Conservation (phyloP, 1,140 invertebrate genomes). For the Hypsibius dujardini region DNA sequence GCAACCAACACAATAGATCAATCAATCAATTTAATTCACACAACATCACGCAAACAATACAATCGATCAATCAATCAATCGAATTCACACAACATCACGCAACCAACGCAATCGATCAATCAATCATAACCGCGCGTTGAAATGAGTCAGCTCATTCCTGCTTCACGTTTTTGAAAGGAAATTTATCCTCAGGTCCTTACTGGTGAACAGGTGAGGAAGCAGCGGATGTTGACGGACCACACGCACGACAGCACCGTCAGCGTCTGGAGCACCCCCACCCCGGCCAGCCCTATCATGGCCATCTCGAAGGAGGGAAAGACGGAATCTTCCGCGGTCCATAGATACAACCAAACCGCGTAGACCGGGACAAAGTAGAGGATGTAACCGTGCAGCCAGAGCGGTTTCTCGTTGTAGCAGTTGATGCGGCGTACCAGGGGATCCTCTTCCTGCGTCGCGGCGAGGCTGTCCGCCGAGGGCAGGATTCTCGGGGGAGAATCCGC, state of each 20-base stretch:
- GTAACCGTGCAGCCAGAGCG: conserved; percentile 62
- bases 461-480: too few species aligned
- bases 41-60: conserved; percentile 30
- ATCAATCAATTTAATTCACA: conserved; percentile 22
- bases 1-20: conserved; percentile 30
- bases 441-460: neutral
- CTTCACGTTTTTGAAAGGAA: too few species aligned
- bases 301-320: conserved; percentile 60
- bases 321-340: conserved; percentile 68
- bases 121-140: too few species aligned
- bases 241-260: conserved; percentile 78
- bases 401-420: conserved; percentile 34
- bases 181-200: too few species aligned
- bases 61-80: conserved; percentile 12
- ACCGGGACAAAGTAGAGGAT: conserved; percentile 63
- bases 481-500: too few species aligned
- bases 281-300: conserved; percentile 67
- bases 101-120: conserved; percentile 29
- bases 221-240: conserved; percentile 87
- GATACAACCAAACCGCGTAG: conserved; percentile 59
- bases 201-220: conserved; percentile 56
- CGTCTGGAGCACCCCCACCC: conserved; percentile 68
- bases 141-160: too few species aligned
- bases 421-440: conserved; percentile 33
- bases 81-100: conserved; percentile 25